Evolutionary conservation across 2,797 vertebrate genomes (phyloP).

Genomic region (Synaphobranchus kaupii): DNA sequence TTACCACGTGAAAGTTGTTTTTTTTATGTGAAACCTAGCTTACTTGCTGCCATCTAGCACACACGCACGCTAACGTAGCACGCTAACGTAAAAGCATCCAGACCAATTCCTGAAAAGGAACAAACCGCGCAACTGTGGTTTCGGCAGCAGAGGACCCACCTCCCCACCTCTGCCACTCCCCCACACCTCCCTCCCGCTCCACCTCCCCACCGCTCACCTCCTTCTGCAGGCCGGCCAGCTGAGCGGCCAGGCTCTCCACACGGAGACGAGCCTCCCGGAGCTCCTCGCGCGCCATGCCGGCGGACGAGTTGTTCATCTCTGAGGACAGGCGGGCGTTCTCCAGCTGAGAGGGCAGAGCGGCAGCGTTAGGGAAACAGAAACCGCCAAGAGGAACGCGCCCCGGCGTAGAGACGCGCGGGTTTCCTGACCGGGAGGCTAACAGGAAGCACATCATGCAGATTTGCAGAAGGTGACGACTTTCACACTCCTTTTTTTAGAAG

Average conservation of each 20-base stretch:
- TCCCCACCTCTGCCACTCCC: background rate
- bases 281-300: conserved; percentile 80
- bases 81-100: background rate
- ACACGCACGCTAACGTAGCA: background rate
- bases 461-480: background rate
- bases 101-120: no score
- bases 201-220: conserved; percentile 65
- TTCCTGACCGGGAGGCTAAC: conserved; percentile 6
- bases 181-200: background rate
- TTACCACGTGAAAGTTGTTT: no score
- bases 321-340: conserved; percentile 80
- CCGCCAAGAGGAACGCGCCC: background rate
- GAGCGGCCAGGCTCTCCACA: conserved; percentile 78
- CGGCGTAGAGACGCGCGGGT: background rate
- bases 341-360: conserved; percentile 68
- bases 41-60: background rate
- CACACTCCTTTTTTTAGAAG: background rate
- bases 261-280: conserved; percentile 79
- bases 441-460: conserved; percentile 33
- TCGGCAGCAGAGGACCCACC: background rate
- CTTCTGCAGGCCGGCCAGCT: conserved; percentile 82
- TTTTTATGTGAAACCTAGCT: no score
- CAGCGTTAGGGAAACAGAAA: conserved; percentile 18
- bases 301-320: conserved; percentile 81
- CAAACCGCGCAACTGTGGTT: background rate